Conservation (phyloP, 2,888 invertebrate species). For the Brachynemurus nebulosus region DNA sequence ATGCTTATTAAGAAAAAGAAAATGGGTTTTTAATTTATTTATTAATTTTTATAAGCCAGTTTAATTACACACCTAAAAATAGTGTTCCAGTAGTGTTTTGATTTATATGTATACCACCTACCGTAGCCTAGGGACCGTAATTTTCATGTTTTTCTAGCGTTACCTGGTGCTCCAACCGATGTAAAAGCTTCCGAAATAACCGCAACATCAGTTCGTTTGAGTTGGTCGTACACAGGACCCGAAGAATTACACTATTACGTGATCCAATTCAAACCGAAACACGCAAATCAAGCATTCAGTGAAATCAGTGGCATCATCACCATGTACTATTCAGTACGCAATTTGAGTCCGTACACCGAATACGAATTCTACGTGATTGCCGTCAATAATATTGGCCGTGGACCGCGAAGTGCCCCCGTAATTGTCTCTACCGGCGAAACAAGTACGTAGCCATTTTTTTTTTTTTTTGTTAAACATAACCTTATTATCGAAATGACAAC, state of each 20-base stretch:
- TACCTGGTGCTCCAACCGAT: conserved; percentile 82
- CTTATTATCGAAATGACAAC: too few relatives aligned
- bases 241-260: conserved; percentile 92
- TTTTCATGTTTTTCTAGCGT: conserved; percentile 41
- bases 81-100: too few relatives aligned
- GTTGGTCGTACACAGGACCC: conserved; percentile 83
- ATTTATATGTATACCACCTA: too few relatives aligned
- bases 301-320: conserved; percentile 89
- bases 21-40: too few relatives aligned
- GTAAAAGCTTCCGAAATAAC: conserved; percentile 87
- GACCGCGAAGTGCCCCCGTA: conserved; percentile 75
- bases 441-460: conserved; percentile 46
- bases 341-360: conserved; percentile 84
- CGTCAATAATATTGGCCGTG: conserved; percentile 86
- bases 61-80: too few relatives aligned
- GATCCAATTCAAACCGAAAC: conserved; percentile 92
- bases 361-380: conserved; percentile 95
- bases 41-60: too few relatives aligned
- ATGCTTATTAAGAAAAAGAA: too few relatives aligned
- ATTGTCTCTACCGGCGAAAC: conserved; percentile 94
- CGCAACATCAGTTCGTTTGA: conserved; percentile 79
- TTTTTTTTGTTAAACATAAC: not conserved
- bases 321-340: conserved; percentile 81
- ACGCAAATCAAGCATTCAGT: conserved; percentile 80
- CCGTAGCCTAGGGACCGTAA: too few relatives aligned